These are phyloP conservation scores for Xenopus laevis DNA, from an alignment of 2,113 vertebrate genomes.

Conservation along the genomic window DNA sequence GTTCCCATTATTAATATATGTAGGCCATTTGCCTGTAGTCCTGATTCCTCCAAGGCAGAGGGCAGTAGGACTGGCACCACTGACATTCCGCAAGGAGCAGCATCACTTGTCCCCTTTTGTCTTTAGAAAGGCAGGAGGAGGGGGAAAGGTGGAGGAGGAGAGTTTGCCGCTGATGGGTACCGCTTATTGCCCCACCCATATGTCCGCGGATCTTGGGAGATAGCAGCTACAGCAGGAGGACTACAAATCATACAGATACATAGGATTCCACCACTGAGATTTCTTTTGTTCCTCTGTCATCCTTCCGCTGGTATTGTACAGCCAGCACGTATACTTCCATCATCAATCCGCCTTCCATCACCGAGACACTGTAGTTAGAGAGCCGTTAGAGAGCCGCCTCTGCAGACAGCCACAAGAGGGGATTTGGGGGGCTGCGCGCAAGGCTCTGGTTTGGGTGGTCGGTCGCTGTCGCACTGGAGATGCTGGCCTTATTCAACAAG, in stretches of 20 bases:
- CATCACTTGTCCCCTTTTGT: conserved; percentile 25
- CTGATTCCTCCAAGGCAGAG: conserved; percentile 25
- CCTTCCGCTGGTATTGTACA: neutral
- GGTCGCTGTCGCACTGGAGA: conserved; percentile 53
- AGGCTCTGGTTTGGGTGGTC: conserved; percentile 3
- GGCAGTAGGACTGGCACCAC: neutral
- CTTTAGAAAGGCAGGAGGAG: neutral
- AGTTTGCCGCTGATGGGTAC: conserved; percentile 12
- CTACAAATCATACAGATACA: neutral
- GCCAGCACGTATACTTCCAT: neutral
- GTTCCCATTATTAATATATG: too few relatives aligned
- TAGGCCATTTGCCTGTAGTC: neutral
- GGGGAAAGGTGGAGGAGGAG: neutral
- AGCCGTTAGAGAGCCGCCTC: conserved; percentile 39
- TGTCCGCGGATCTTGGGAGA: neutral
- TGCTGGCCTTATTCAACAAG: conserved; percentile 87
- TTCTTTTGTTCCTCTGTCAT: neutral
- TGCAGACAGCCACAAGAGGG: conserved; percentile 48
- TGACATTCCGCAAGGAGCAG: neutral
- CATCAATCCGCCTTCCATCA: neutral
- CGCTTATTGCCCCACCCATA: conserved; percentile 29
- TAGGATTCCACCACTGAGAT: neutral
- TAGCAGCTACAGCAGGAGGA: neutral
- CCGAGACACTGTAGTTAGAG: neutral
- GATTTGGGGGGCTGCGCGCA: conserved; percentile 45